Conservation (phyloP, 2,797 vertebrate species). For the Pseudotriccus pelzelni region DNA sequence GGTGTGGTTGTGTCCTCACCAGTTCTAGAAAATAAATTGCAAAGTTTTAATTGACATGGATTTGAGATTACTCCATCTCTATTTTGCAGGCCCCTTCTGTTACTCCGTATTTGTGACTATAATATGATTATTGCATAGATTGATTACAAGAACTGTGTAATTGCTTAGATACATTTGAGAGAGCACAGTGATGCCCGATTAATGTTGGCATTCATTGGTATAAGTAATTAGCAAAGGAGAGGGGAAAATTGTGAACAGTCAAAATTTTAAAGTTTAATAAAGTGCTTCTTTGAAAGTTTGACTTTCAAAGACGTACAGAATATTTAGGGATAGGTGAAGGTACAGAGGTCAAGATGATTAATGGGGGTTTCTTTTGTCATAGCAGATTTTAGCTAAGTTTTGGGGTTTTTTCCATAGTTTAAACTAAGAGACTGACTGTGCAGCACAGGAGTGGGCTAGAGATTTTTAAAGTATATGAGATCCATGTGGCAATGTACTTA, state of each 20-base stretch:
- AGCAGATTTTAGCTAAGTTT: background rate
- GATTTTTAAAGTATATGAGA: background rate
- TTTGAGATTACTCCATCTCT: background rate
- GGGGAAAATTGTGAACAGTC: background rate
- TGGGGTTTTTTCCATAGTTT: background rate
- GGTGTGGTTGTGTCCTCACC: background rate
- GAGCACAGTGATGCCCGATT: background rate
- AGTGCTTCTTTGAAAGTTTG: background rate
- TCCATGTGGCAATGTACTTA: background rate
- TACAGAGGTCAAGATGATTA: background rate
- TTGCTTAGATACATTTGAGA: background rate
- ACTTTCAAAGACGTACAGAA: background rate
- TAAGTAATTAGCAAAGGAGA: background rate
- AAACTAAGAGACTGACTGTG: background rate
- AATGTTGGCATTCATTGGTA: background rate
- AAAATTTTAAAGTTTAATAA: background rate
- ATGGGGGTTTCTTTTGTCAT: background rate
- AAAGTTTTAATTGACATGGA: background rate
- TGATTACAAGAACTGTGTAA: background rate
- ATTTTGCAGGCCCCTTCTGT: background rate
- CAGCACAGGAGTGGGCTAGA: background rate
- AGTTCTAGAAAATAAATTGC: background rate
- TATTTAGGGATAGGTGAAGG: background rate
- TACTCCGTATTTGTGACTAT: background rate
- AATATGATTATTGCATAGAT: background rate